These are phyloP conservation scores for Poeciliopsis occidentalis DNA, from an alignment of 2,113 vertebrate species.

Conservation along the genomic window DNA sequence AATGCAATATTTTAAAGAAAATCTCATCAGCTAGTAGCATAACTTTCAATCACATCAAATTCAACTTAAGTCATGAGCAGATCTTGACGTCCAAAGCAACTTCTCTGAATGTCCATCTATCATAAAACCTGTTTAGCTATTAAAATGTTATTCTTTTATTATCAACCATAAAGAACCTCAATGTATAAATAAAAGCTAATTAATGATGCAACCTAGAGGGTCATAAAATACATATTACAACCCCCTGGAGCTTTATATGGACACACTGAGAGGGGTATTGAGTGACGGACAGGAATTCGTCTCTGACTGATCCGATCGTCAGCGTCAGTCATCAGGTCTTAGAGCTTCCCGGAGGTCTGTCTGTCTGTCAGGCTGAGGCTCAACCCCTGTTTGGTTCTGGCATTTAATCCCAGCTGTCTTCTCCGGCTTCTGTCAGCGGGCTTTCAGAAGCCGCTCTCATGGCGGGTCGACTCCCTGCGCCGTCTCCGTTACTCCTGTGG, in stretches of 20 bases:
- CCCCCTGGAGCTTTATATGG: conserved; percentile 49
- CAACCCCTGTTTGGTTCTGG: conserved; percentile 55
- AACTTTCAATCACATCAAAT: background rate
- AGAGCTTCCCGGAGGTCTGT: conserved; percentile 59
- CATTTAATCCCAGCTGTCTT: conserved; percentile 63
- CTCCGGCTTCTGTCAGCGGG: conserved; percentile 58
- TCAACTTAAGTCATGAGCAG: background rate
- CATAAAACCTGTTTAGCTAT: background rate
- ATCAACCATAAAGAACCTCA: background rate
- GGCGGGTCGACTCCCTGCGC: conserved; percentile 8
- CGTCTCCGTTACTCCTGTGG: conserved; percentile 36
- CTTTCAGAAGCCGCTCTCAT: conserved; percentile 25
- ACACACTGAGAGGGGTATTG: conserved; percentile 48
- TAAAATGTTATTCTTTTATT: background rate
- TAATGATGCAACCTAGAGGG: conserved; percentile 11
- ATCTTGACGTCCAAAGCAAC: background rate
- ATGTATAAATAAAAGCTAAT: conserved; percentile 3
- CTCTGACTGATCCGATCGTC: conserved; percentile 54
- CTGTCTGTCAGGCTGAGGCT: conserved; percentile 46
- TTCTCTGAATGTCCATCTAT: background rate
- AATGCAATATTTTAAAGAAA: background rate
- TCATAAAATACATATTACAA: conserved; percentile 30
- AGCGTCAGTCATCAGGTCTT: conserved; percentile 54
- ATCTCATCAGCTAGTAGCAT: background rate
- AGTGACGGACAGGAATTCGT: conserved; percentile 59